Percentiles rank a stretch among this genome's conserved stretches.
phyloP scores from a whole-genome alignment of 2,113 vertebrate species.

The Embiotoca jacksoni region DNA sequence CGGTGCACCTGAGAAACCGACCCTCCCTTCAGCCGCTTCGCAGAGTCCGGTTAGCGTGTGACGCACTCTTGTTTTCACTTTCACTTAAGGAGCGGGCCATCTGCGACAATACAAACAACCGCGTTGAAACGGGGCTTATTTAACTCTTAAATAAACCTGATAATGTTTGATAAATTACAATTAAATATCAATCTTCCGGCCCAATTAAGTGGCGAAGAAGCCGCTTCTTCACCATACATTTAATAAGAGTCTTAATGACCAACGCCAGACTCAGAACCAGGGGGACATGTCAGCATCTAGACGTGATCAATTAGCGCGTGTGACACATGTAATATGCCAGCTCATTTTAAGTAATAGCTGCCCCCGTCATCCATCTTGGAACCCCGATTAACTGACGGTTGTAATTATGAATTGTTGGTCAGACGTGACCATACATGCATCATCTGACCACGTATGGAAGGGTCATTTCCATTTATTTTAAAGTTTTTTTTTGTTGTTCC shows the following conservation, averaged over 20 bases:
- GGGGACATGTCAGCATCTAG: conserved; percentile 5
- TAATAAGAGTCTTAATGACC: background rate
- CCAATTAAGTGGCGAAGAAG: background rate
- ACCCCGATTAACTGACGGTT: conserved; percentile 56
- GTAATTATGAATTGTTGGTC: conserved; percentile 67
- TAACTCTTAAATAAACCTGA: background rate
- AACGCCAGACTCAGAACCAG: background rate
- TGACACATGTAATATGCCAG: conserved; percentile 15
- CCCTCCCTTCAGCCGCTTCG: too few relatives aligned
- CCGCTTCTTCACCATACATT: background rate
- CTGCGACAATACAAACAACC: too few relatives aligned
- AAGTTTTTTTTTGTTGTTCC: background rate
- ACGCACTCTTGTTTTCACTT: too few relatives aligned
- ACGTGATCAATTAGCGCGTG: conserved; percentile 26
- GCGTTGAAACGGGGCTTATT: too few relatives aligned
- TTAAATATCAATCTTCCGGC: background rate
- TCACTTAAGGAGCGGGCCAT: too few relatives aligned
- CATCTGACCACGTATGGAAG: background rate
- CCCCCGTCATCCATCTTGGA: conserved; percentile 10
- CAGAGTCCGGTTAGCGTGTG: too few relatives aligned
- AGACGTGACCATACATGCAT: conserved; percentile 67
- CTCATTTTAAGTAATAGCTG: conserved; percentile 33
- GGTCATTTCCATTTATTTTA: conserved; percentile 18
- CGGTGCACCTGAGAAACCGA: too few relatives aligned
- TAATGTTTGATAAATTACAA: background rate